These are phyloP conservation scores for Eurytemora carolleeae DNA, from an alignment of 1,140 invertebrate genomes.

Conservation along the genomic window DNA sequence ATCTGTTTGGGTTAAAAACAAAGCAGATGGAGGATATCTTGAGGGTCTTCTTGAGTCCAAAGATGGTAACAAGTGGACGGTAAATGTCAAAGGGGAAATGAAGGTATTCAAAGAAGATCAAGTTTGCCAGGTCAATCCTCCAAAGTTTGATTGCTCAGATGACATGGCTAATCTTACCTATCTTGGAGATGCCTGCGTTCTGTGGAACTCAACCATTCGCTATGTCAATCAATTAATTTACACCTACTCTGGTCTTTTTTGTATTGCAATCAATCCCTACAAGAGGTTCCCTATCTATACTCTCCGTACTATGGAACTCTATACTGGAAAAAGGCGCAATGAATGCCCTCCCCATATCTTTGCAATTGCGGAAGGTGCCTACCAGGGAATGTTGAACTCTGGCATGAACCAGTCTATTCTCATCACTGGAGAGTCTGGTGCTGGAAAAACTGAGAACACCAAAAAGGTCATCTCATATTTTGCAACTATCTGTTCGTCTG, in stretches of 20 bases:
- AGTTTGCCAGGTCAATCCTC: too few species aligned
- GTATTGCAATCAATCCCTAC: constrained; percentile 23
- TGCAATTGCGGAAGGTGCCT: too few species aligned
- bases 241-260: constrained; percentile 26
- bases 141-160: constrained; percentile 36
- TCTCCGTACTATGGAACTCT: constrained; percentile 89
- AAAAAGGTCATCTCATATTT: too few species aligned
- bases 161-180: too few species aligned
- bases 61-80: constrained; percentile 32
- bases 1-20: constrained; percentile 18
- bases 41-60: constrained; percentile 16
- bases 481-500: too few species aligned
- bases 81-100: constrained; percentile 49
- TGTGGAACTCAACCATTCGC: constrained; percentile 35
- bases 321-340: constrained; percentile 95
- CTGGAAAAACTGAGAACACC: constrained; percentile 99
- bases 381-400: constrained; percentile 68
- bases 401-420: constrained; percentile 14
- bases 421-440: constrained; percentile 81
- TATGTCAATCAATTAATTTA: constrained; percentile 93
- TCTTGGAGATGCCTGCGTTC: constrained; percentile 38
- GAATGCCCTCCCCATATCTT: too few species aligned
- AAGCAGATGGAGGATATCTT: constrained; percentile 29
- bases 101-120: constrained; percentile 30
- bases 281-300: too few species aligned